Base-by-base conservation (phyloP, 2,113 vertebrate species). In the Catharus minimus region DNA sequence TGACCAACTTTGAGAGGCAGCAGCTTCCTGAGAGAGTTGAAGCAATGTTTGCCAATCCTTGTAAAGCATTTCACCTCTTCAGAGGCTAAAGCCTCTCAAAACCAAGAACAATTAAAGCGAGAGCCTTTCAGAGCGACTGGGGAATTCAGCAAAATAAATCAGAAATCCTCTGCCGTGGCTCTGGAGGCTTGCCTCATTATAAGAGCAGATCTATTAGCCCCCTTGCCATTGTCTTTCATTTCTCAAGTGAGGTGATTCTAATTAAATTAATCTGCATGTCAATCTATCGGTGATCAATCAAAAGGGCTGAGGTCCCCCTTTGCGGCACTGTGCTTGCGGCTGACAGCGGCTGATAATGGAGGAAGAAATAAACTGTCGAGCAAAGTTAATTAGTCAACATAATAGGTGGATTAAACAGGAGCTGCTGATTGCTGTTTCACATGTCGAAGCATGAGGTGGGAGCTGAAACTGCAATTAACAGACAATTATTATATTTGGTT, bases 211-310 rank as follows among this genome's bases (percentile, higher is more conserved):
- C 97, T 98, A 97, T 98, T 98, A 98, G 97, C 96, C 95, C 97
- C 97, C 95, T 97, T 96, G 97, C 97, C 97, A 97, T 98, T 98
- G 98, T 98, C 97, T 98, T 98, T 98, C 97, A 97, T 98, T 98
- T 98, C 98, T 98, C 98, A 98, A 98, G 98, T 98, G 98, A 98
- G 98, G 98, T 98, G 97, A 98, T 98, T 98, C 98, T 98, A 98
- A 98, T 98, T 98, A 98, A 98, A 98, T 98, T 98, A 98, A 98
- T 98, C 98, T 98, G 97, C 98, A 98, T 98, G 98, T 98, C 98
- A 98, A 98, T 98, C 98, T 98, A 98, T 98, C 82, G 97, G 97
- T 98, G 98, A 98, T 98, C 98, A 98, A 98, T 98, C 98, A 98
- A 96, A 97, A 96, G 95, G 95, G 96, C 96, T 22, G 93, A 96